phyloP scores from a whole-genome alignment of 1,140 invertebrate genomes.

The Diuraphis noxia region DNA sequence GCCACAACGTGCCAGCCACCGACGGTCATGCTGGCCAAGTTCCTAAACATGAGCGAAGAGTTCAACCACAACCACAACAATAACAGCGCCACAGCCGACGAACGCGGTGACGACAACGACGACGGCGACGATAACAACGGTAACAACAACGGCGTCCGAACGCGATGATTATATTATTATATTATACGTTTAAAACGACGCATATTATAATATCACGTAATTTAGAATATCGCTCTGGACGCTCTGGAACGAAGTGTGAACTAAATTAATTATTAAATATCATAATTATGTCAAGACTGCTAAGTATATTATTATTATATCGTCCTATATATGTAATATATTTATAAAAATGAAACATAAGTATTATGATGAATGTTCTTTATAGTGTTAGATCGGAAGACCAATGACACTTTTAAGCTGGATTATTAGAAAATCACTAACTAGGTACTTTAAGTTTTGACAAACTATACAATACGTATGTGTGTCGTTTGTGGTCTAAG shows the following conservation, averaged over 20 bases:
- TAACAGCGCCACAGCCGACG: not conserved
- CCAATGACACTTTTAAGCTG: not conserved
- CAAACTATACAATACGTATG: not conserved
- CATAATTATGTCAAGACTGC: not conserved
- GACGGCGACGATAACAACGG: not conserved
- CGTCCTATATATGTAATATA: not conserved
- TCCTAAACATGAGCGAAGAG: constrained; percentile 60
- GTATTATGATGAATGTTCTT: not conserved
- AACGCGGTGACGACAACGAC: not conserved
- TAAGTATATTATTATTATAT: not conserved
- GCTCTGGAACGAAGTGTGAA: not conserved
- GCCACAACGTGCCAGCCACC: constrained; percentile 62
- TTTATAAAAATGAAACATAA: not conserved
- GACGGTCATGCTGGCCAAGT: constrained; percentile 62
- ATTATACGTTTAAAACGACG: not conserved
- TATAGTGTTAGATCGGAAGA: not conserved
- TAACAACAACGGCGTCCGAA: not conserved
- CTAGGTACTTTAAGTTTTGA: not conserved
- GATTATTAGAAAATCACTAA: not conserved
- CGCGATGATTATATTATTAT: not conserved
- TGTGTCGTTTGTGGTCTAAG: no score
- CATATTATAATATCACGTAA: not conserved
- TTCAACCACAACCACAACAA: not conserved
- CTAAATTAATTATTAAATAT: not conserved
- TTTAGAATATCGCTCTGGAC: not conserved